Conservation (phyloP, 2,797 vertebrate species). For the Gastrophryne carolinensis region DNA sequence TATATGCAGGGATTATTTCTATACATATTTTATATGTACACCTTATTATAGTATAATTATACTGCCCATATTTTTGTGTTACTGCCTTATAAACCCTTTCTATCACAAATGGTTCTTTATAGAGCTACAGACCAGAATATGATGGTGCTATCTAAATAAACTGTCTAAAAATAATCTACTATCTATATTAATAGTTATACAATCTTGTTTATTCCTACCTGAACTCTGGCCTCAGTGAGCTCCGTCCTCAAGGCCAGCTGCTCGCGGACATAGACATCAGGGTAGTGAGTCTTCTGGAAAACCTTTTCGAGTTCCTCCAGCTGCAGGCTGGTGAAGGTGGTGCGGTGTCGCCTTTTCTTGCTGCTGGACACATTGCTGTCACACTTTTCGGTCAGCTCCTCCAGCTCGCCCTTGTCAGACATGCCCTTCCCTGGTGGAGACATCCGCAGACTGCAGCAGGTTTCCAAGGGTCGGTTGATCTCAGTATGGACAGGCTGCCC, state of each 20-base stretch:
- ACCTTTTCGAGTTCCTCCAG: slow-evolving; percentile 97
- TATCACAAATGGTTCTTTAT: too few species aligned
- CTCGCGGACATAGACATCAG: slow-evolving; percentile 95
- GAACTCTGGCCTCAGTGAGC: slow-evolving; percentile 94
- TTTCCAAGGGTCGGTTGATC: slow-evolving; percentile 81
- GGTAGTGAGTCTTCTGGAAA: slow-evolving; percentile 98
- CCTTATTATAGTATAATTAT: too few species aligned
- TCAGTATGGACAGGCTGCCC: slow-evolving; percentile 81
- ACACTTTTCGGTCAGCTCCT: slow-evolving; percentile 87
- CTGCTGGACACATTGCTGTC: slow-evolving; percentile 98
- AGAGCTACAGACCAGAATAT: too few species aligned
- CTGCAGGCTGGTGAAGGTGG: slow-evolving; percentile 95
- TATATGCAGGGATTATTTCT: too few species aligned
- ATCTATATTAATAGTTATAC: background rate
- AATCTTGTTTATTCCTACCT: slow-evolving; percentile 72
- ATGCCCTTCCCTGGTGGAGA: slow-evolving; percentile 80
- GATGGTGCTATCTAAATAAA: too few species aligned
- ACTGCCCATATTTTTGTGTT: too few species aligned
- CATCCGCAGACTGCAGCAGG: slow-evolving; percentile 79
- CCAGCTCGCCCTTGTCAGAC: slow-evolving; percentile 80
- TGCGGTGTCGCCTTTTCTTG: slow-evolving; percentile 93
- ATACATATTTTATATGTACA: too few species aligned
- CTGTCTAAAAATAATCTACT: too few species aligned
- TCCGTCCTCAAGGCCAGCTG: slow-evolving; percentile 96
- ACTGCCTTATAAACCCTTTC: too few species aligned